Conservation (phyloP, 2,797 vertebrate genomes). For the Hyperoplus lanceolatus region DNA sequence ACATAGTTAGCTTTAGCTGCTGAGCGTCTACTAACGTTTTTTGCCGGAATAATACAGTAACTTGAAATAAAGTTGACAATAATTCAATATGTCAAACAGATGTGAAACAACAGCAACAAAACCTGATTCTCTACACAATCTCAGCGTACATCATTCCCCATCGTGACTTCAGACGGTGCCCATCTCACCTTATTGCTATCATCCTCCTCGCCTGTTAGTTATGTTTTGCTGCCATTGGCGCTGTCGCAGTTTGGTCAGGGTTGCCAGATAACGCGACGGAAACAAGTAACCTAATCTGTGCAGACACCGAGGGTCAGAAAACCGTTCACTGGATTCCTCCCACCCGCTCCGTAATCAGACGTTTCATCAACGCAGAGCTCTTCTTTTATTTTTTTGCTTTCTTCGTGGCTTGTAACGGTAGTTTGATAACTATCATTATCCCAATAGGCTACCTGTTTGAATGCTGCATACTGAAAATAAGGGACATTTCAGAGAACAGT, state of each 20-base stretch:
- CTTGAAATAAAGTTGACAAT: slow-evolving; percentile 72
- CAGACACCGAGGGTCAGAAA: slow-evolving; percentile 31
- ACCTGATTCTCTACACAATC: not conserved
- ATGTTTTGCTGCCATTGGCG: slow-evolving; percentile 80
- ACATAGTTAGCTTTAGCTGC: slow-evolving; percentile 62
- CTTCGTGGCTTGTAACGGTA: not conserved
- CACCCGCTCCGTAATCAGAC: not conserved
- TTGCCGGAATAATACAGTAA: slow-evolving; percentile 56
- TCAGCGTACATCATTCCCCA: slow-evolving; percentile 10
- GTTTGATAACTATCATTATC: not conserved
- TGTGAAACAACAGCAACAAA: slow-evolving; percentile 2
- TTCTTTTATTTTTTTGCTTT: not conserved
- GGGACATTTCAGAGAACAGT: not conserved
- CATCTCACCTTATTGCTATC: slow-evolving; percentile 86
- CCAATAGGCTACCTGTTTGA: not conserved
- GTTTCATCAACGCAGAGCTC: not conserved
- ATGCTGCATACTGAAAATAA: not conserved
- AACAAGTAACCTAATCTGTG: slow-evolving; percentile 58
- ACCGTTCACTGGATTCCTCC: not conserved
- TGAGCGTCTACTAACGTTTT: slow-evolving; percentile 53
- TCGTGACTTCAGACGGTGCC: slow-evolving; percentile 51
- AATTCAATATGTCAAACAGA: slow-evolving; percentile 13
- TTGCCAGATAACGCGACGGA: slow-evolving; percentile 78
- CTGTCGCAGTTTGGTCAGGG: slow-evolving; percentile 84
- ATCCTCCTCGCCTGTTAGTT: slow-evolving; percentile 79